Conservation (phyloP, 2,888 invertebrate species). For the Seira sanloemensis region DNA sequence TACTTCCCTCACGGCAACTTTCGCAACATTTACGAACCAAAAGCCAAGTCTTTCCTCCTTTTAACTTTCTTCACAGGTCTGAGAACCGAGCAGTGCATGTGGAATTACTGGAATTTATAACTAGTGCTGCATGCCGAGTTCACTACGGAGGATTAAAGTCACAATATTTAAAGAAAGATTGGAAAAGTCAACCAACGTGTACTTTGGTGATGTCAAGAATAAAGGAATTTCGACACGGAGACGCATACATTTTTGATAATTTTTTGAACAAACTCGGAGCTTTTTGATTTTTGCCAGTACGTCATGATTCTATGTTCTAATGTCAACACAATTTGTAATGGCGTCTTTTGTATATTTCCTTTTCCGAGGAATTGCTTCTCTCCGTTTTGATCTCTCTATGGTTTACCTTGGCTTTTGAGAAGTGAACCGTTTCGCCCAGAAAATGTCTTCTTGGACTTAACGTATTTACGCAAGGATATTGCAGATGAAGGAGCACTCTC, state of each 20-base stretch:
- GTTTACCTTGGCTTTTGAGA: not conserved
- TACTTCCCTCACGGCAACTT: slow-evolving; percentile 1
- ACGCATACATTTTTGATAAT: not conserved
- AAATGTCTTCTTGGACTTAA: no score
- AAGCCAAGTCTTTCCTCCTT: not conserved
- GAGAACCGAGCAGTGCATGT: no score
- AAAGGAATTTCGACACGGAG: not conserved
- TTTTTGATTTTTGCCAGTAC: not conserved
- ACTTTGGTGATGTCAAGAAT: not conserved
- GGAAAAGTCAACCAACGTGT: not conserved
- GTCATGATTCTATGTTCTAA: not conserved
- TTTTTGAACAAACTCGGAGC: not conserved
- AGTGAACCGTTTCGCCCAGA: not conserved
- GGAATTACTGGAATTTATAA: no score
- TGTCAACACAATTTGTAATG: not conserved
- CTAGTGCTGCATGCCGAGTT: no score
- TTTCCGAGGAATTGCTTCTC: no score
- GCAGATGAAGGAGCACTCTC: no score
- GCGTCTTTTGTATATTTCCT: not conserved
- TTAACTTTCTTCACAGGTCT: not conserved
- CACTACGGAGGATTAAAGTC: no score
- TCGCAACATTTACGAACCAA: not conserved
- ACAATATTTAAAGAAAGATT: not conserved
- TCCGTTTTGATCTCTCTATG: no score
- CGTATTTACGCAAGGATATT: no score